phyloP scores from a whole-genome alignment of 2,113 vertebrate species.

The Notechis scutatus region DNA sequence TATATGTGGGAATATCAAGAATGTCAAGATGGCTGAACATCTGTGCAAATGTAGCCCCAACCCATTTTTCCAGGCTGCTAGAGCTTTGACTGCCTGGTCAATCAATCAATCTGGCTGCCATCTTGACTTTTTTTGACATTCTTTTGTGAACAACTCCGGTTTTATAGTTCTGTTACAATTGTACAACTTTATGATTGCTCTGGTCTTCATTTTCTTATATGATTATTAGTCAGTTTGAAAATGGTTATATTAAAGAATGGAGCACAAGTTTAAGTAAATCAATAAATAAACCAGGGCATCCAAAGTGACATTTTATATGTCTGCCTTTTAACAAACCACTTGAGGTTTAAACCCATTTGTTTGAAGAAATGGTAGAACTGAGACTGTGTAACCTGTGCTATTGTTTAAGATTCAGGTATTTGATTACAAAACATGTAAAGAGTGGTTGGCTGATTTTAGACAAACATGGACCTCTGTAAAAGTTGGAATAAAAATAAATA shows the following conservation, averaged over 20 bases:
- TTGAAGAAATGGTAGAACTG: background rate
- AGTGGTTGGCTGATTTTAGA: background rate
- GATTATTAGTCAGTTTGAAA: background rate
- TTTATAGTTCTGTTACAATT: background rate
- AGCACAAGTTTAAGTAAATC: background rate
- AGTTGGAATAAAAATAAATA: background rate
- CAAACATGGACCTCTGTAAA: background rate
- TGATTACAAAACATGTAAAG: background rate
- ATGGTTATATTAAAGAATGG: background rate
- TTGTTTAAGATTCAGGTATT: background rate
- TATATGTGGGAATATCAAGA: background rate
- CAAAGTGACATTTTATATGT: background rate
- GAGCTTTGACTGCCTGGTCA: background rate
- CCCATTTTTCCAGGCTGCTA: background rate
- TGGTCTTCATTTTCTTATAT: background rate
- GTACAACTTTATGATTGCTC: background rate
- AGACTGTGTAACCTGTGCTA: background rate
- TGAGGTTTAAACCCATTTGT: background rate
- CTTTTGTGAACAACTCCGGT: background rate
- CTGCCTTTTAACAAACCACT: background rate
- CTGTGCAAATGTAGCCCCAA: background rate
- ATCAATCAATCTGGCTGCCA: background rate
- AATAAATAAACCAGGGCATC: background rate
- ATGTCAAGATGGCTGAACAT: background rate
- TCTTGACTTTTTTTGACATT: background rate